Evolutionary conservation across 2,888 invertebrate species (phyloP).

Genomic region (Merodon equestris): DNA sequence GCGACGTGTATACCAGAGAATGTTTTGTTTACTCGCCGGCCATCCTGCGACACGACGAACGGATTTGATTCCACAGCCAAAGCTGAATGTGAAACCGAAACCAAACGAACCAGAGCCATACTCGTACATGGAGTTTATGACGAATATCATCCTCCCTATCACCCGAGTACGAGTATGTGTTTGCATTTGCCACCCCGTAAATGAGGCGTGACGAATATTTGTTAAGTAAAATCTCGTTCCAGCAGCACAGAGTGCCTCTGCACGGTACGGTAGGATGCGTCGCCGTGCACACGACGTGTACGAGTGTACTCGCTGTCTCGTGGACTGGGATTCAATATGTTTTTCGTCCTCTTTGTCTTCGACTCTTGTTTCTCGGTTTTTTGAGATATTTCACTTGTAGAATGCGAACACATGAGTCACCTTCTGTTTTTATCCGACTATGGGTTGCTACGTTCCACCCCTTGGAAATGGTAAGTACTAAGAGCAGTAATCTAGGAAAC

Average conservation of each 20-base stretch:
- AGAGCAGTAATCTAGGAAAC: constrained; percentile 35
- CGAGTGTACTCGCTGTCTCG: constrained; percentile 28
- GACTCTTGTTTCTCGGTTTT: not conserved
- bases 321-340: constrained; percentile 24
- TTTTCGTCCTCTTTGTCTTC: constrained; percentile 11
- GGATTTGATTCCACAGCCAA: constrained; percentile 29
- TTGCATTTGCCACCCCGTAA: constrained; percentile 52
- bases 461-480: constrained; percentile 13
- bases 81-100: constrained; percentile 2
- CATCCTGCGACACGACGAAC: constrained; percentile 25
- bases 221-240: constrained; percentile 52
- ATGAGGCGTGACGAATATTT: constrained; percentile 59
- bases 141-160: constrained; percentile 5
- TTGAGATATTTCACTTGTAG: constrained; percentile 50
- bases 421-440: not conserved
- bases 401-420: constrained; percentile 23
- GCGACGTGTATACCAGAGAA: constrained; percentile 58
- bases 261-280: constrained; percentile 10
- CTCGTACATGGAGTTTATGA: not conserved
- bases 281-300: not conserved
- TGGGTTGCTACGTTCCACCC: constrained; percentile 7
- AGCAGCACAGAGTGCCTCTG: constrained; percentile 13
- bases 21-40: constrained; percentile 62
- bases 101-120: too few species aligned
- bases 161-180: constrained; percentile 19